Evolutionary conservation across 2,888 invertebrate species (phyloP).

Genomic region (Habrosyne pyritoides): DNA sequence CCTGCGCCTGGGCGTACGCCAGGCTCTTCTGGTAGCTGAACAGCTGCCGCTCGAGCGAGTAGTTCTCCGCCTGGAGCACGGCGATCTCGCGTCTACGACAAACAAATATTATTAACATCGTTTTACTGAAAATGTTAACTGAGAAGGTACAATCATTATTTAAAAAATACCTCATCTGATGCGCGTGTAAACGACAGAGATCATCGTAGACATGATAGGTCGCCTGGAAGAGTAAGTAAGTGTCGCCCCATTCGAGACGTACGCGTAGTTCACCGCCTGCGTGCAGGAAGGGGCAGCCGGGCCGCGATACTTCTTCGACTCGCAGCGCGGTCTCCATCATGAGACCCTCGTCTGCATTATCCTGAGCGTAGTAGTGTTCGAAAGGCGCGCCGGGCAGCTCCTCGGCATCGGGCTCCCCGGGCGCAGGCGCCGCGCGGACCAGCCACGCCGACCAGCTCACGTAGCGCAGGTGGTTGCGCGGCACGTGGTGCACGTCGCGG

Average conservation of each 20-base stretch:
- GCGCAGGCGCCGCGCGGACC: conserved; percentile 76
- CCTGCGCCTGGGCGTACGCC: conserved; percentile 87
- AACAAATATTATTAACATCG: conserved; percentile 8
- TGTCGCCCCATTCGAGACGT: conserved; percentile 92
- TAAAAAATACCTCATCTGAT: conserved; percentile 91
- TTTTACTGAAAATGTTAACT: too few relatives aligned
- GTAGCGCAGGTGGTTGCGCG: conserved; percentile 88
- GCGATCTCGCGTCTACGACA: conserved; percentile 88
- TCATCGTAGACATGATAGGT: conserved; percentile 93
- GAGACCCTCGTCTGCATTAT: conserved; percentile 90
- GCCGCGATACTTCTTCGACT: conserved; percentile 87
- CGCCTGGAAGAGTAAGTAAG: conserved; percentile 90
- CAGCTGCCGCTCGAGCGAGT: conserved; percentile 90
- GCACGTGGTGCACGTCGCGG: conserved; percentile 90
- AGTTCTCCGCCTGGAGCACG: conserved; percentile 92
- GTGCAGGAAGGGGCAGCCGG: conserved; percentile 87
- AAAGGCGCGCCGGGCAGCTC: conserved; percentile 89
- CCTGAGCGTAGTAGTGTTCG: conserved; percentile 91
- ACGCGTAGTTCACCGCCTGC: conserved; percentile 89
- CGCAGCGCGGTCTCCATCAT: conserved; percentile 91
- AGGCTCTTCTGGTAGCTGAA: conserved; percentile 93
- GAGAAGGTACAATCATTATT: too few relatives aligned
- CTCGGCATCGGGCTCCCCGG: conserved; percentile 86
- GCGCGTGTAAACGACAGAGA: conserved; percentile 90
- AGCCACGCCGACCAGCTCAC: conserved; percentile 89